phyloP scores from a whole-genome alignment of 1,140 invertebrate genomes.

The Dinoponera quadriceps region DNA sequence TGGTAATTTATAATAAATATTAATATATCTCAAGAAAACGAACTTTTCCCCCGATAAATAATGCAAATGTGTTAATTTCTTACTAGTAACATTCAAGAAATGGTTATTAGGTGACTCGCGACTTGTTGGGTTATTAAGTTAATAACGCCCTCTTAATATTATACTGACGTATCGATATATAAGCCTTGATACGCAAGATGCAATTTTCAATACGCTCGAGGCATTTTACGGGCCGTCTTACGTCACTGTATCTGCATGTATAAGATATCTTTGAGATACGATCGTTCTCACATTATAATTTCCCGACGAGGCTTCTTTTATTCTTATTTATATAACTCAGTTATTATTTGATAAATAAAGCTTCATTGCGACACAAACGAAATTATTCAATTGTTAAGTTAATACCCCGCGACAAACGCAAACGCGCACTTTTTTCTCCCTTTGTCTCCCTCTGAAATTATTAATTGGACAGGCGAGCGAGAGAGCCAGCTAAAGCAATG shows the following conservation, averaged over 20 bases:
- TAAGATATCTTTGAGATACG: no score
- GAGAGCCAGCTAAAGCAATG: not conserved
- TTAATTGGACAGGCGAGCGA: not conserved
- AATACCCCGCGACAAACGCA: not conserved
- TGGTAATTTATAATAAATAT: not conserved
- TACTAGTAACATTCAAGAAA: no score
- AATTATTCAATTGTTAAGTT: conserved; percentile 1
- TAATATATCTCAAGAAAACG: not conserved
- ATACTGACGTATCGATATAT: not conserved
- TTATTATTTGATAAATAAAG: not conserved
- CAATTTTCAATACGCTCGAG: no score
- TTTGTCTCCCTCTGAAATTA: not conserved
- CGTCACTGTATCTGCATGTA: no score
- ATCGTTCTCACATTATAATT: conserved; percentile 1
- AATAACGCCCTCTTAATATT: not conserved
- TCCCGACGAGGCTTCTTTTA: not conserved
- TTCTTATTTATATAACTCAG: not conserved
- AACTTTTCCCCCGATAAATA: no score
- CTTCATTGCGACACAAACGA: not conserved
- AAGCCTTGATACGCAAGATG: not conserved
- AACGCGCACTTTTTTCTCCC: not conserved
- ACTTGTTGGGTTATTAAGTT: not conserved
- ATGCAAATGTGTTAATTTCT: no score
- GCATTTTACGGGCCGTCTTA: no score
- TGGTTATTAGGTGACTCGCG: not conserved